phyloP scores from a whole-genome alignment of 2,797 vertebrate genomes.

The Enteromius argenteus region DNA sequence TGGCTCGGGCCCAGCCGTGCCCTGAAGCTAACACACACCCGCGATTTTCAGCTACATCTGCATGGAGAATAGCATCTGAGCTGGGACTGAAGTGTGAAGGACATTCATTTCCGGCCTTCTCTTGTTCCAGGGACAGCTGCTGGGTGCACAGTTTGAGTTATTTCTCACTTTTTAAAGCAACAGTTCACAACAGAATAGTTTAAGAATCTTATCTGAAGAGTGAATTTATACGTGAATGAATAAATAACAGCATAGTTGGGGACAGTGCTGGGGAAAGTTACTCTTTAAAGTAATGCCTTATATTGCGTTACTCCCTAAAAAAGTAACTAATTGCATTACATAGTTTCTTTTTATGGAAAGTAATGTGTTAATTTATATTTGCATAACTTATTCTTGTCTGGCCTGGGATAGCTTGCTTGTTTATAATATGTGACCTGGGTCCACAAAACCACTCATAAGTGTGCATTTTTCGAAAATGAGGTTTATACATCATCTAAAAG shows the following conservation, averaged over 20 bases:
- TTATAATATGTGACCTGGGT: no score
- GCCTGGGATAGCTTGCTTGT: no score
- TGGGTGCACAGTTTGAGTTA: not conserved
- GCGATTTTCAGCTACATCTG: conserved; percentile 44
- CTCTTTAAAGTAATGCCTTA: not conserved
- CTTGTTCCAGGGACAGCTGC: conserved; percentile 37
- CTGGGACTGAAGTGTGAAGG: conserved; percentile 36
- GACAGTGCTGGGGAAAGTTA: not conserved
- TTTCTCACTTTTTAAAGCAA: not conserved
- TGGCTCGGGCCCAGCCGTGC: not conserved
- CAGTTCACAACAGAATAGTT: not conserved
- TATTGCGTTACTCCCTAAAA: not conserved
- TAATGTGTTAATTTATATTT: not conserved
- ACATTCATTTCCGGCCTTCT: conserved; percentile 37
- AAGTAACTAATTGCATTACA: not conserved
- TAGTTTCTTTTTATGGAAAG: not conserved
- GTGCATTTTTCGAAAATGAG: no score
- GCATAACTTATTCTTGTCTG: not conserved
- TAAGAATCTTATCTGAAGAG: not conserved
- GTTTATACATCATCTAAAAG: no score
- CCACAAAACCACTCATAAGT: no score
- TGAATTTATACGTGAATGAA: not conserved
- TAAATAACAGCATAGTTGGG: not conserved
- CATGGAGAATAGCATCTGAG: conserved; percentile 26
- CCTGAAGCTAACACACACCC: conserved; percentile 39